Conservation (phyloP, 2,113 vertebrate genomes). For the Cercopithecus mona region DNA sequence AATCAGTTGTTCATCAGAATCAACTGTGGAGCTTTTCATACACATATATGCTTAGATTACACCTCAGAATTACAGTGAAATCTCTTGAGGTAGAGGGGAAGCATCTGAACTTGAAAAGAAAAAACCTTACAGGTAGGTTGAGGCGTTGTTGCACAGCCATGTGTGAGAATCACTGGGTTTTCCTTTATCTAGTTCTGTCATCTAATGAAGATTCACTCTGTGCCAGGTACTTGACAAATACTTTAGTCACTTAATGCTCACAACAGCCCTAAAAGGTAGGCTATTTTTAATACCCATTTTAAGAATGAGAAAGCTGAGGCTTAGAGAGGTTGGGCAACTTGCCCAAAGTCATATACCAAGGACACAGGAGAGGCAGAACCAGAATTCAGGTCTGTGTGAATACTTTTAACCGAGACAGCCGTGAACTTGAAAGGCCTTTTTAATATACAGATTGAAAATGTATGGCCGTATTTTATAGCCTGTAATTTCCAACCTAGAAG, state of each 20-base stretch:
- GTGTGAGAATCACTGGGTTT: not conserved
- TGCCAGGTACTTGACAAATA: not conserved
- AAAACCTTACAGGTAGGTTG: not conserved
- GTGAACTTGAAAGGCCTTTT: slow-evolving; percentile 28
- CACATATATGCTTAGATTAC: not conserved
- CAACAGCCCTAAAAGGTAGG: not conserved
- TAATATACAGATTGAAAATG: slow-evolving; percentile 50
- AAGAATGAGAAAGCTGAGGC: slow-evolving; percentile 17
- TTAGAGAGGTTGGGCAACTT: not conserved
- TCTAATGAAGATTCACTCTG: not conserved
- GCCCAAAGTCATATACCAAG: not conserved
- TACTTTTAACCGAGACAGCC: not conserved
- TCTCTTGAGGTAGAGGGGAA: not conserved
- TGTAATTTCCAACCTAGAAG: slow-evolving; percentile 59
- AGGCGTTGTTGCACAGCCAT: not conserved
- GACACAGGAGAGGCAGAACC: not conserved
- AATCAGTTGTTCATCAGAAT: slow-evolving; percentile 12
- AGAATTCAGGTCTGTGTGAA: slow-evolving; percentile 20
- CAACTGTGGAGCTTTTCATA: not conserved
- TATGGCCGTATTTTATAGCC: slow-evolving; percentile 60
- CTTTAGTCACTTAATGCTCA: not conserved
- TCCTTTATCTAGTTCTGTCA: not conserved
- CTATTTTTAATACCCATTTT: slow-evolving; percentile 29
- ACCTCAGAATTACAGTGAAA: not conserved
- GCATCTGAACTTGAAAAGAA: not conserved